Evolutionary conservation across 2,113 vertebrate genomes (phyloP), one percentile per base, ranked within the genome.

Genomic region (Hystrix cristata): DNA sequence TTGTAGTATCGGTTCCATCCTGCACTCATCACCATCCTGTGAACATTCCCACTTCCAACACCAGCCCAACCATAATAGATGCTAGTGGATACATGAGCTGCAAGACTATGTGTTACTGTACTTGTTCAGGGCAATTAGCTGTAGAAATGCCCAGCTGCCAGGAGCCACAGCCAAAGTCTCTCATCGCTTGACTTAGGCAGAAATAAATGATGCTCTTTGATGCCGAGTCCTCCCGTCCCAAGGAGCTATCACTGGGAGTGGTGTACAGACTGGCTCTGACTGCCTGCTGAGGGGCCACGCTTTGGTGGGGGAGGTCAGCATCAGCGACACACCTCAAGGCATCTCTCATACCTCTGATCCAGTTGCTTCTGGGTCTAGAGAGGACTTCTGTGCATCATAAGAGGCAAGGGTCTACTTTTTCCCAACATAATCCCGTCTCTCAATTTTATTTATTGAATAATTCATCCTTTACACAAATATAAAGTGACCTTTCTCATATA

Each of bases 1-100:
- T 99, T 99, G 98, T 99, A 99, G 98, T 99, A 99, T 4, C 99
- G 99, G 98, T 99, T 99, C 99, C 99, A 99, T 96, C 99, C 99
- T 89, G 99, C 99, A 98, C 99, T 99, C 98, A 99, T 99, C 97
- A 99, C 99, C 99, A 99, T 99, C 98, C 99, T 99, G 98, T 99
- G 99, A 43, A 99, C 98, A 59, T 99, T 99, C 71, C 99, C 99
- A 76, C 97, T 99, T 92, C 98, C 99, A 74, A 99, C 98, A 78
- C 99, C 99, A 96, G 99, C 99, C 99, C 99, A 99, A 96, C 99
- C 99, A 51, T 99, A 99, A 97, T 99, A 99, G 98, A 99, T 99
- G 43, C 99, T 99, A 87, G 99, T 99, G 96, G 98, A 97, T 59
- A 99, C 98, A 97, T 99, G 99, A 84, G 99, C 97, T 6, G 99